Evolutionary conservation across 2,797 vertebrate genomes (phyloP), one percentile per base, ranked within the genome.

Genomic region (Vultur gryphus): DNA sequence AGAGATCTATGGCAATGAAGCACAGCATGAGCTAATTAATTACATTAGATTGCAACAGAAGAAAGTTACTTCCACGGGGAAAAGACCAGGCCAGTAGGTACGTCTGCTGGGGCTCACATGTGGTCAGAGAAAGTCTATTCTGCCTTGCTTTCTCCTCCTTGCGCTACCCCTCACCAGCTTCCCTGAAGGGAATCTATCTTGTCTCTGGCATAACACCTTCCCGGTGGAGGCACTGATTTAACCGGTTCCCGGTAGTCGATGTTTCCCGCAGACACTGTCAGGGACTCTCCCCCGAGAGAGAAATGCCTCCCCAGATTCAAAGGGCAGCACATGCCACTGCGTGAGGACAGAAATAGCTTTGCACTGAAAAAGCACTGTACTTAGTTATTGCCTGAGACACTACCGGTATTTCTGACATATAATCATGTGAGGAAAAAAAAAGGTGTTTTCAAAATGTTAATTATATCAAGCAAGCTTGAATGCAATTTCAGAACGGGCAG

Each of bases 161-260:
- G 15, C 0, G 0, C 37, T 52, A 26, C 6, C 19, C 16, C 19
- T 25, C 11, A 33, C 10, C 67, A 43, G 21, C 21, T 29, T 61
- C 15, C 75, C 28, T 58, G 39, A 62, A 70, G 16, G 11, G 16
- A 61, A 79, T 10, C 33, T 8, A 51, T 12, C 55, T 65, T 69
- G 58, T 12, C 39, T 51, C n/a, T 51, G 26, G 61, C 65, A 26
- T 11, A 77, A 35, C 5, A 2, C 37, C 24, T 37, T 64, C 59
- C 35, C 15, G 9, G 37, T 4, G 33, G 11, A 3, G 0, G 20
- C 58, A 82, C 37, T 5, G 54, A 93, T 87, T 65, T 72, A 67
- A 13, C 25, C 3, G 1, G 35, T 9, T 15, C 35, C n/a, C 0
- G 0, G 26, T 2, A 37, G 29, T 0, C 41, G 35, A 54, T 33